These are phyloP conservation scores for Dicentrarchus labrax DNA, from an alignment of 2,113 vertebrate species.

Conservation along the genomic window DNA sequence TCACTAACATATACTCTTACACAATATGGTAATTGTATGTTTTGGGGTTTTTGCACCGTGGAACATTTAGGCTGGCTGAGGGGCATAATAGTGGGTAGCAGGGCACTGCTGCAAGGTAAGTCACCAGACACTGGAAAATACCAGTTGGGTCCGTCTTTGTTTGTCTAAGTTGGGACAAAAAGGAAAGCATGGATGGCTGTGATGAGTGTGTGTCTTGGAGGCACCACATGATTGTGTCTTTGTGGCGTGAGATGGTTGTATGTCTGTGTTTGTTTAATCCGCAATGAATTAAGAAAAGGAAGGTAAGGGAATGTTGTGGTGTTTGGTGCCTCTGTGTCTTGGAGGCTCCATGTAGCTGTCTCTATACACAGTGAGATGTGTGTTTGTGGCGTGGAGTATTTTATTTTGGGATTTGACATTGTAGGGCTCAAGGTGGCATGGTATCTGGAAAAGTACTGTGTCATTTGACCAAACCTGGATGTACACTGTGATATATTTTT, in stretches of 20 bases:
- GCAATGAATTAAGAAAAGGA: slow-evolving; percentile 50
- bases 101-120: slow-evolving; percentile 46
- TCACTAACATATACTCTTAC: slow-evolving; percentile 17
- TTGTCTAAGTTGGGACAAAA: slow-evolving; percentile 55
- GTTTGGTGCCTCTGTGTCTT: slow-evolving; percentile 63
- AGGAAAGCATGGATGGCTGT: slow-evolving; percentile 54
- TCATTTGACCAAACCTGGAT: not conserved
- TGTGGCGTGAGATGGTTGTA: slow-evolving; percentile 49
- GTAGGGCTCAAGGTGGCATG: not conserved
- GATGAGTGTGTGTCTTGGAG: slow-evolving; percentile 50
- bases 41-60: slow-evolving; percentile 49
- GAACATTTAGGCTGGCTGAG: slow-evolving; percentile 56
- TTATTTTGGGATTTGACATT: slow-evolving; percentile 11
- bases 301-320: slow-evolving; percentile 46
- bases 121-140: slow-evolving; percentile 67
- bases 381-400: slow-evolving; percentile 33
- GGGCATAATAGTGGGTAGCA: slow-evolving; percentile 56
- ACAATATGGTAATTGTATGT: slow-evolving; percentile 65
- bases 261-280: slow-evolving; percentile 73
- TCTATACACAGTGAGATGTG: slow-evolving; percentile 27
- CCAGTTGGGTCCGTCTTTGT: slow-evolving; percentile 60
- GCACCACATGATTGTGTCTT: slow-evolving; percentile 69
- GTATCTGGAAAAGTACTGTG: slow-evolving; percentile 26
- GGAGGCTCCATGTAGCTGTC: slow-evolving; percentile 46
- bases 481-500: not conserved